Conservation (phyloP, 2,888 invertebrate genomes). For the Rambutsinella grinnellia region DNA sequence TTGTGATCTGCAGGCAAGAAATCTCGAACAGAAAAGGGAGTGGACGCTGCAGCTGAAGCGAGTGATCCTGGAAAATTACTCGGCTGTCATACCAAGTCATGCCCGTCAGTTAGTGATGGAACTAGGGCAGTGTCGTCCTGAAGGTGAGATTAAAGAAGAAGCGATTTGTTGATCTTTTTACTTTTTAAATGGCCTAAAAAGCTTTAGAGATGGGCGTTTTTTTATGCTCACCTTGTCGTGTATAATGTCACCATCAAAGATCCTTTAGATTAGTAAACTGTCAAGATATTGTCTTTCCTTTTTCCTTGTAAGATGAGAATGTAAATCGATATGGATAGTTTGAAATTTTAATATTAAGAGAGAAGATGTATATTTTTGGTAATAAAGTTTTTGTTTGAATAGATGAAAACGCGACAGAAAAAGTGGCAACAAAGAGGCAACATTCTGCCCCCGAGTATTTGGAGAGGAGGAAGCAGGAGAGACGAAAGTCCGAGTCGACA, state of each 20-base stretch:
- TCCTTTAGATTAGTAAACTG: too few species aligned
- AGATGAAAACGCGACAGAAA: slow-evolving; percentile 75
- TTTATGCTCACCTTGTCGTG: too few species aligned
- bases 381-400: too few species aligned
- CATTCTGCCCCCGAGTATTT: slow-evolving; percentile 91
- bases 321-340: too few species aligned
- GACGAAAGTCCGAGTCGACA: slow-evolving; percentile 77
- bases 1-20: slow-evolving; percentile 75
- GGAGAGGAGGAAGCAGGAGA: slow-evolving; percentile 83
- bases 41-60: slow-evolving; percentile 85
- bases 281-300: too few species aligned
- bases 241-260: too few species aligned
- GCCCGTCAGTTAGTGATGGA: slow-evolving; percentile 93
- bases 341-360: too few species aligned
- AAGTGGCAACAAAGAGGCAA: slow-evolving; percentile 79
- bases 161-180: too few species aligned
- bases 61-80: slow-evolving; percentile 94
- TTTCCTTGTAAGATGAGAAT: too few species aligned
- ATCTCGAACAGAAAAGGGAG: slow-evolving; percentile 87
- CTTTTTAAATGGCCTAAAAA: too few species aligned
- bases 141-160: slow-evolving; percentile 74
- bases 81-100: slow-evolving; percentile 92
- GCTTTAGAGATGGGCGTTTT: too few species aligned
- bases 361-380: too few species aligned
- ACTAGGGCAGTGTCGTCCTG: slow-evolving; percentile 82